Conservation (phyloP, 2,888 invertebrate species). For the Ophion slaviceki region DNA sequence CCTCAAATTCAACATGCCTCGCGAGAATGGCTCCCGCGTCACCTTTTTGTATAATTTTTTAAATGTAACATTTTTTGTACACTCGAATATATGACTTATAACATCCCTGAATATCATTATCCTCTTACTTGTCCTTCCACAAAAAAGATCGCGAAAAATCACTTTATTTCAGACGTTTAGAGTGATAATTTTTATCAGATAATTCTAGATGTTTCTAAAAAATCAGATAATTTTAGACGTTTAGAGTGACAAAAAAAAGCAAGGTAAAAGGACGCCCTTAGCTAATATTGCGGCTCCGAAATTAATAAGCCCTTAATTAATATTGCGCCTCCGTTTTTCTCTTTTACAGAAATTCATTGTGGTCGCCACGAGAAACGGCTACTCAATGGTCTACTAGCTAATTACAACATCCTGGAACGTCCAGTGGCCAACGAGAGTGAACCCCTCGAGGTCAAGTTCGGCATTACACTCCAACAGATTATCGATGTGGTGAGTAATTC, state of each 20-base stretch:
- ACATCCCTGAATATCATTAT: too few species aligned
- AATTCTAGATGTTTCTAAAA: too few species aligned
- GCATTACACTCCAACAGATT: slow-evolving; percentile 95
- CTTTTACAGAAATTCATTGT: slow-evolving; percentile 92
- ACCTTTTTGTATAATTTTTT: too few species aligned
- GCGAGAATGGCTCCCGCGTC: too few species aligned
- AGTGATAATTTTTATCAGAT: not conserved
- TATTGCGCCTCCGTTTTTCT: not conserved
- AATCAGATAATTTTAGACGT: too few species aligned
- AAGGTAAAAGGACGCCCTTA: too few species aligned
- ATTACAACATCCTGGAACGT: slow-evolving; percentile 95
- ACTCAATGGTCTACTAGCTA: slow-evolving; percentile 91
- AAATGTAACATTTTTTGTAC: too few species aligned
- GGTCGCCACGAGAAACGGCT: slow-evolving; percentile 95
- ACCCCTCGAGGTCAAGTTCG: slow-evolving; percentile 95
- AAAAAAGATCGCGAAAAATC: too few species aligned
- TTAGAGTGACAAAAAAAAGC: too few species aligned
- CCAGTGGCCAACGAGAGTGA: slow-evolving; percentile 97
- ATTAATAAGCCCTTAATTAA: not conserved
- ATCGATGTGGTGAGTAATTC: slow-evolving; percentile 94
- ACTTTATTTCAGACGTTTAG: not conserved
- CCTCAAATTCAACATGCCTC: not conserved
- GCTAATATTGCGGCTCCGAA: too few species aligned
- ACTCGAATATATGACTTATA: too few species aligned
- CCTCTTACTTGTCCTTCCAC: too few species aligned